Conservation (phyloP, 2,113 vertebrate genomes). For the Muscicapa adusta region DNA sequence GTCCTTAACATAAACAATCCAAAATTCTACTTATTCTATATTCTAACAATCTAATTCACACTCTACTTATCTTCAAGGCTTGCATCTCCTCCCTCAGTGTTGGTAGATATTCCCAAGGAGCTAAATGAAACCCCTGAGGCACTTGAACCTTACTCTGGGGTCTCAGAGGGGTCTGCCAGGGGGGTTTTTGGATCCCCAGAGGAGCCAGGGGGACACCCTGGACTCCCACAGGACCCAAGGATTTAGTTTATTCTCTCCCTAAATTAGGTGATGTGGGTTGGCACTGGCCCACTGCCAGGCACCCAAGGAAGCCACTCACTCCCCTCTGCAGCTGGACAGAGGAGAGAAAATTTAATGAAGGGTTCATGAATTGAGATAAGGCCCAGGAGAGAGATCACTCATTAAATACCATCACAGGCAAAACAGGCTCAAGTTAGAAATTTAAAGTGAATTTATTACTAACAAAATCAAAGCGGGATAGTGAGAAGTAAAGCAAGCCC, state of each 20-base stretch:
- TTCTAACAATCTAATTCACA: too few relatives aligned
- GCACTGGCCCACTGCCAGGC: accelerated
- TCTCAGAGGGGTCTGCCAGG: too few relatives aligned
- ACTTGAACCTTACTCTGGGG: too few relatives aligned
- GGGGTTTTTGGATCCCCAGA: too few relatives aligned
- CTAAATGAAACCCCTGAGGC: too few relatives aligned
- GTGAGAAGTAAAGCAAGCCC: not conserved
- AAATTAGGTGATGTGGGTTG: not conserved
- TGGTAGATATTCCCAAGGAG: too few relatives aligned
- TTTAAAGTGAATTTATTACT: not conserved
- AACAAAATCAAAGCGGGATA: not conserved
- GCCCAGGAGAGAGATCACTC: not conserved
- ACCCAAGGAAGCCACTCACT: not conserved
- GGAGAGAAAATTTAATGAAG: not conserved
- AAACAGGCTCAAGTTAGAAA: not conserved
- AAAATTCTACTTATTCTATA: too few relatives aligned
- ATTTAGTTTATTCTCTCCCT: not conserved
- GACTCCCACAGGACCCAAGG: not conserved
- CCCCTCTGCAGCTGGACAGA: not conserved
- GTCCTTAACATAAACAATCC: too few relatives aligned
- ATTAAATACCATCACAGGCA: not conserved
- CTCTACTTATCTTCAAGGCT: too few relatives aligned
- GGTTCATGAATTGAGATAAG: not conserved
- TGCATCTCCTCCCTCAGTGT: too few relatives aligned
- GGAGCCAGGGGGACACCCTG: too few relatives aligned